Base-by-base conservation (phyloP, 2,113 vertebrate species). In the Lanius collurio region DNA sequence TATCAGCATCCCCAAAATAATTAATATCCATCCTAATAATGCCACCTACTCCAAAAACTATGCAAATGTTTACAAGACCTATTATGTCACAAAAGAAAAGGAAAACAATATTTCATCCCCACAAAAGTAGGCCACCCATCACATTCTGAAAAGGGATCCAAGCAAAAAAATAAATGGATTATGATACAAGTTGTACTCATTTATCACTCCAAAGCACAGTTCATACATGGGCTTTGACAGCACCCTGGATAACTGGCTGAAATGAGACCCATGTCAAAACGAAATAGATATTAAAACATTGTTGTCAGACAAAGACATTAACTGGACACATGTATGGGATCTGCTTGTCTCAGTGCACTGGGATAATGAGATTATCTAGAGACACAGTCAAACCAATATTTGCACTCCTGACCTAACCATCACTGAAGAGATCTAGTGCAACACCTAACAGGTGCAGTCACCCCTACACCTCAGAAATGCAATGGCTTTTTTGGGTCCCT, bases 91-190 rank as follows among this genome's bases (percentile, higher is more conserved):
- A 94, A 76, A 94, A 84, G 81, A 96, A 95, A 35, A 84, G 89
- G 78, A 97, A 98, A 96, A 90, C 85, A 92, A 97, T 98, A 98
- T 96, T 98, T 98, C 97, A 98, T 95, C 82, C 39, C 49, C 65
- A 49, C 27, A 94, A 74, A 98, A 98, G 63, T 98, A 98, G 97
- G 97, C 94, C 97, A 97, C 76, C 86, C 84, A 77, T 97, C 96
- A 93, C 70, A 95, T 87, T 95, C 83, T 83, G 59, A 91, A 94
- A 73, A 89, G 63, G 30, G 81, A 91, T 70, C 37, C 57, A 94
- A 57, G 83, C 15, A 87, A 91, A 87, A 89, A 95, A 94, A 13
- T 18, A 94, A 95, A 91, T 55, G 53, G 70, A 85, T 94, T 97
- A 96, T 84, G 78, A 89, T 83, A 93, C 73, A 97, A 83, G 90